A percentile compares a stretch with the other conserved stretches of the same genome.
phyloP scores from a whole-genome alignment of 1,140 invertebrate species.

The Homarus americanus region DNA sequence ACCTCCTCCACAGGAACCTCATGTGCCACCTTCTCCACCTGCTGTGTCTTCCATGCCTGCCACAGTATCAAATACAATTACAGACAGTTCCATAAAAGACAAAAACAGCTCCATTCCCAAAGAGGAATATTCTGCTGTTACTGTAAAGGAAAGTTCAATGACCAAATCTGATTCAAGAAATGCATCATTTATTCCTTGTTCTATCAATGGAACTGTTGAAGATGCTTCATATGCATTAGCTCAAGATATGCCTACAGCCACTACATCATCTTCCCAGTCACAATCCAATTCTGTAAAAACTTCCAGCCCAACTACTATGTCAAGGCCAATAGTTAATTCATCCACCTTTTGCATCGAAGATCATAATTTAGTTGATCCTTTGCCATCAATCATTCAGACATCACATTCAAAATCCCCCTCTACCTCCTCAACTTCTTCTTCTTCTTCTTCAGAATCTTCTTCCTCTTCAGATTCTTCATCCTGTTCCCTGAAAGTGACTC shows the following conservation, averaged over 20 bases:
- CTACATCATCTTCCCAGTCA: not conserved
- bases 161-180: conserved; percentile 29
- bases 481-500: conserved; percentile 48
- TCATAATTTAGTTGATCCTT: conserved; percentile 25
- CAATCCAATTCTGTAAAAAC: conserved; percentile 12
- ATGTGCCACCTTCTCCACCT: conserved; percentile 67
- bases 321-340: conserved; percentile 61
- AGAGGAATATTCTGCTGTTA: conserved; percentile 24
- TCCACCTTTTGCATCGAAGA: conserved; percentile 60
- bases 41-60: conserved; percentile 71
- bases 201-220: conserved; percentile 40
- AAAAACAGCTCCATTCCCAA: conserved; percentile 19
- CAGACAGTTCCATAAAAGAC: conserved; percentile 31
- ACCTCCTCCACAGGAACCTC: conserved; percentile 56
- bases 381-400: conserved; percentile 17
- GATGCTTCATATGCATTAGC: conserved; percentile 10
- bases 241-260: conserved; percentile 1
- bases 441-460: conserved; percentile 20
- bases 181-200: conserved; percentile 45
- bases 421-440: conserved; percentile 49
- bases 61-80: conserved; percentile 34
- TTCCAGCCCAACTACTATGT: conserved; percentile 29
- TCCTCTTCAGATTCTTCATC: conserved; percentile 43
- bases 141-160: conserved; percentile 16
- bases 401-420: conserved; percentile 47